Evolutionary conservation across 2,888 invertebrate species (phyloP).

Genomic region (Pachydiplax longipennis): DNA sequence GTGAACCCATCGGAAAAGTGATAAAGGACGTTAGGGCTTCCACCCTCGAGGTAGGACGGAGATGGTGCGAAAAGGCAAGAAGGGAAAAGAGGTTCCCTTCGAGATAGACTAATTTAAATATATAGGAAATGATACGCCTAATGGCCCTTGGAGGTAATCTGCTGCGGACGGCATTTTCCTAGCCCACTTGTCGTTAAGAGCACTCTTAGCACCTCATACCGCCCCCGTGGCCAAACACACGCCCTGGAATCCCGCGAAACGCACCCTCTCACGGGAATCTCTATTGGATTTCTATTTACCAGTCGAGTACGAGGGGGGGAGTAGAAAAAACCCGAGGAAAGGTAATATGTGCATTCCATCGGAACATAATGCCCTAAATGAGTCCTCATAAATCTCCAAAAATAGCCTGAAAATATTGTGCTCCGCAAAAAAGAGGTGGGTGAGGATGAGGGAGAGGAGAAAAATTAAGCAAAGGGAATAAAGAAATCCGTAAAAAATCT

Average conservation of each 20-base stretch:
- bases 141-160: constrained; percentile 29
- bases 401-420: constrained; percentile 50
- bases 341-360: constrained; percentile 52
- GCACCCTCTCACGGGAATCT: neutral
- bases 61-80: constrained; percentile 9
- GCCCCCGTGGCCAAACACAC: neutral
- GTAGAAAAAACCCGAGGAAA: constrained; percentile 49
- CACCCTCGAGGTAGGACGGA: neutral
- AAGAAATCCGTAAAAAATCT: neutral
- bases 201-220: constrained; percentile 30
- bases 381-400: constrained; percentile 51
- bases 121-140: constrained; percentile 47
- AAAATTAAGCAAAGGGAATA: constrained; percentile 12
- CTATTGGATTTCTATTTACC: constrained; percentile 52
- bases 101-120: constrained; percentile 47
- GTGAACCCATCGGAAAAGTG: constrained; percentile 50
- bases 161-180: neutral
- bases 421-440: neutral
- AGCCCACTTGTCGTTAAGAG: constrained; percentile 9
- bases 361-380: constrained; percentile 52
- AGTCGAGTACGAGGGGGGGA: constrained; percentile 45
- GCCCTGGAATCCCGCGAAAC: neutral
- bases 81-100: neutral
- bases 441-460: neutral
- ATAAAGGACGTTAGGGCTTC: constrained; percentile 46